Evolutionary conservation across 2,113 vertebrate genomes (phyloP).

Genomic region (Neoarius graeffei): DNA sequence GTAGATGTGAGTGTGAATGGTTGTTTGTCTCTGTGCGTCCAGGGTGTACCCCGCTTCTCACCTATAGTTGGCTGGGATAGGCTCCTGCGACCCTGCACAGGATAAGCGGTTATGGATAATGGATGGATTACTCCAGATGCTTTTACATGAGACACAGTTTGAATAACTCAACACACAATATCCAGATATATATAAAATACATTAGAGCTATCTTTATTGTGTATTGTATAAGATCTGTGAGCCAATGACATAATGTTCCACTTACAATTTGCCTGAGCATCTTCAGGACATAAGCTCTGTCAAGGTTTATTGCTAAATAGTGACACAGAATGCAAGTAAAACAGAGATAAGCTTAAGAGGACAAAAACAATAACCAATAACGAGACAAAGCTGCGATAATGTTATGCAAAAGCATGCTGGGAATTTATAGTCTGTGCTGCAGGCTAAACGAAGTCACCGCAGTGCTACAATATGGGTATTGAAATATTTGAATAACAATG

Average conservation of each 20-base stretch:
- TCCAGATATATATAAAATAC: neutral
- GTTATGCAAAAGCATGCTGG: slow-evolving; percentile 9
- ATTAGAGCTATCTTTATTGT: neutral
- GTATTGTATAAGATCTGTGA: neutral
- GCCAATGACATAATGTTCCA: neutral
- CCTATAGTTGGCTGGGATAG: too few species aligned
- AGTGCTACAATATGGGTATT: neutral
- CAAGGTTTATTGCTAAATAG: neutral
- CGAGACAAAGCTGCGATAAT: neutral
- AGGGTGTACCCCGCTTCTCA: too few species aligned
- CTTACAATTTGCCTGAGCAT: neutral
- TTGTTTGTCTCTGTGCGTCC: too few species aligned
- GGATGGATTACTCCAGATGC: too few species aligned
- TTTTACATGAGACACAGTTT: neutral
- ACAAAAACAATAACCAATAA: neutral
- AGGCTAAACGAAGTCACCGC: neutral
- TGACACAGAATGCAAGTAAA: neutral
- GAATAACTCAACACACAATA: neutral
- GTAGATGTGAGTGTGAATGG: too few species aligned
- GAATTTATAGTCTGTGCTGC: neutral
- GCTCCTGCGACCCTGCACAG: too few species aligned
- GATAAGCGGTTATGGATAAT: too few species aligned
- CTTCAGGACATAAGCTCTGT: neutral
- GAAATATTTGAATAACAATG: neutral
- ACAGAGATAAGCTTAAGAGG: neutral